Base-by-base conservation (phyloP, 1,140 invertebrate species). In the Euborellia annulipes region DNA sequence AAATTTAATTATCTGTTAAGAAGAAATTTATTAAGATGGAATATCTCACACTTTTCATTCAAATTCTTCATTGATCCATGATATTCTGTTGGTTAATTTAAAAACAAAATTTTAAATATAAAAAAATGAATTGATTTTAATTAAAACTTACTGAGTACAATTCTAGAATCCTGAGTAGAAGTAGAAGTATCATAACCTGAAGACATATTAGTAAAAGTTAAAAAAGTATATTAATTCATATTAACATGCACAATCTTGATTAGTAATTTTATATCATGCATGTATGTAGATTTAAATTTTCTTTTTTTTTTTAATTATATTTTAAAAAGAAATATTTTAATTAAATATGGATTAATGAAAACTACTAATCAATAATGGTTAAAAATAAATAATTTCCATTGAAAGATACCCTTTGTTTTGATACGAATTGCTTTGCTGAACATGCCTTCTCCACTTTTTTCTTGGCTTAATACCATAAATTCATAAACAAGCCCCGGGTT, bases 381-480 rank as follows among this genome's bases (percentile, higher is more conserved):
- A 27, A 27, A 27, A 27, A 27, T 27, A 6, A 27, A 6, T 27
- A 27, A 27, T 27, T 27, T 27, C 11, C 11, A 4, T 6, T 27
- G 18, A 27, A 52, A n/a, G n/a, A 48, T 16, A 69, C 79, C 72
- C 64, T 80, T 75, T 0, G 88, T 92, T 53, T 71, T 72, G 30
- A 85, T 75, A 49, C 73, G 72, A 11, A 92, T 68, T 4, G 82
- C 73, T 61, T 88, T 85, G 59, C 88, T 92, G 58, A 88, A 89
- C 65, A 91, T 80, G 11, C 89, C 87, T 54, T 92, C 85, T 2
- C 88, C 89, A 45, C 79, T 68, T 53, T 78, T 73, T 62, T 93
- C 90, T 54, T 87, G 79, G 49, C 87, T 84, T 18, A 92, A 68
- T 22, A 94, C 82, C 73, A 89, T 88, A 54, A 95, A 83, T 64